Evolutionary conservation across 2,113 vertebrate species (phyloP).

Genomic region (Platysteira castanea): DNA sequence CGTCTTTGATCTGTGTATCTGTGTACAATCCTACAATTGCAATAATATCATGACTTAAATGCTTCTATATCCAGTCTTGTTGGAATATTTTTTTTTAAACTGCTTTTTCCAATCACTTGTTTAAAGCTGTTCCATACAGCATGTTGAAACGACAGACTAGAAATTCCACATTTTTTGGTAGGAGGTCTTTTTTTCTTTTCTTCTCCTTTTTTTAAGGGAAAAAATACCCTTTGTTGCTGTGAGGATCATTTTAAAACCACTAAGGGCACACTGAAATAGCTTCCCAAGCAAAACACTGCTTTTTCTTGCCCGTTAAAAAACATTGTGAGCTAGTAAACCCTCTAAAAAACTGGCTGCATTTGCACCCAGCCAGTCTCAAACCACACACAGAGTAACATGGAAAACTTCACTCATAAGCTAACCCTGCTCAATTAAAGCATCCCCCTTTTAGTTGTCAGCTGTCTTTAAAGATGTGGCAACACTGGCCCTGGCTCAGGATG

Average conservation of each 20-base stretch:
- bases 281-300: conserved; percentile 47
- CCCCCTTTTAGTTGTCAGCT: conserved; percentile 26
- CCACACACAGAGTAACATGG: conserved; percentile 49
- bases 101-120: not conserved
- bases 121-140: not conserved
- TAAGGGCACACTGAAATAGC: conserved; percentile 44
- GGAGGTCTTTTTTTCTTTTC: not conserved
- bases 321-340: conserved; percentile 31
- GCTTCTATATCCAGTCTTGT: not conserved
- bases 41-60: not conserved
- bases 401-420: conserved; percentile 39
- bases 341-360: not conserved
- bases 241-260: conserved; percentile 39
- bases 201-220: not conserved
- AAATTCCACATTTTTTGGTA: not conserved
- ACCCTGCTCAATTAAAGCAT: conserved; percentile 39
- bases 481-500: conserved; percentile 10
- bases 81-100: not conserved
- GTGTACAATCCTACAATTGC: not conserved
- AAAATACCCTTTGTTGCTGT: conserved; percentile 11
- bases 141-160: not conserved
- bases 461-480: conserved; percentile 53
- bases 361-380: conserved; percentile 30
- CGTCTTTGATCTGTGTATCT: not conserved
- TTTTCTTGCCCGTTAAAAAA: not conserved